These are phyloP conservation scores for Eublepharis macularius DNA, from an alignment of 2,113 vertebrate species.

Conservation along the genomic window DNA sequence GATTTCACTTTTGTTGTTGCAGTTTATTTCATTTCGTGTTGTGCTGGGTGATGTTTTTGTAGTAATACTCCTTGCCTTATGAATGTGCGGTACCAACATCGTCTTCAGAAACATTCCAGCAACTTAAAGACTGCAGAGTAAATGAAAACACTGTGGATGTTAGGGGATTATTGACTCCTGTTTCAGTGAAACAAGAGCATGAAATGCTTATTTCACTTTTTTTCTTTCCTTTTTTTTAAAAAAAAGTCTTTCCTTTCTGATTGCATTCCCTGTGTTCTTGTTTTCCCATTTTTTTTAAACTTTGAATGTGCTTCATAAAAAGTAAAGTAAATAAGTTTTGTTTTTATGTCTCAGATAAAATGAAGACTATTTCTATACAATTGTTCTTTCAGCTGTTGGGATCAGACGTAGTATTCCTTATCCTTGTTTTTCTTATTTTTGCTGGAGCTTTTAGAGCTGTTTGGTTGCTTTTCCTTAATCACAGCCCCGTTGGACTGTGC, in stretches of 20 bases:
- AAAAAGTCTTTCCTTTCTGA: conserved; percentile 84
- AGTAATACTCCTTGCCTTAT: conserved; percentile 81
- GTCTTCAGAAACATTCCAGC: conserved; percentile 88
- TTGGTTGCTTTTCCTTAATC: conserved; percentile 95
- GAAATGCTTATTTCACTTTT: conserved; percentile 73
- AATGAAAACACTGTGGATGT: conserved; percentile 89
- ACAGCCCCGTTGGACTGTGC: conserved; percentile 97
- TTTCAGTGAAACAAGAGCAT: conserved; percentile 86
- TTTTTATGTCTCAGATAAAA: conserved; percentile 90
- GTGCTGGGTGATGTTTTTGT: conserved; percentile 74
- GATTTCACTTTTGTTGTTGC: conserved; percentile 48
- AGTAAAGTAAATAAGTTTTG: conserved; percentile 87
- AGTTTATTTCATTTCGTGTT: conserved; percentile 72
- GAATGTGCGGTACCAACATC: conserved; percentile 84
- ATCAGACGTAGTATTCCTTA: conserved; percentile 99
- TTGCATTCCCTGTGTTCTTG: conserved; percentile 83
- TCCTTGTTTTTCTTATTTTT: conserved; percentile 99
- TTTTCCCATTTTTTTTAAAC: conserved; percentile 71
- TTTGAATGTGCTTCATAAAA: conserved; percentile 86
- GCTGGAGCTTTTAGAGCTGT: conserved; percentile 89
- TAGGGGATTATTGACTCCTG: conserved; percentile 82
- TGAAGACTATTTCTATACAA: conserved; percentile 96
- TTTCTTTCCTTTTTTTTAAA: conserved; percentile 58
- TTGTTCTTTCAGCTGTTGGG: conserved; percentile 77
- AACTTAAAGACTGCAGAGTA: conserved; percentile 94